Evolutionary conservation across 2,113 vertebrate genomes (phyloP), one percentile per base, ranked within the genome.

Genomic region (Amia ocellicauda): DNA sequence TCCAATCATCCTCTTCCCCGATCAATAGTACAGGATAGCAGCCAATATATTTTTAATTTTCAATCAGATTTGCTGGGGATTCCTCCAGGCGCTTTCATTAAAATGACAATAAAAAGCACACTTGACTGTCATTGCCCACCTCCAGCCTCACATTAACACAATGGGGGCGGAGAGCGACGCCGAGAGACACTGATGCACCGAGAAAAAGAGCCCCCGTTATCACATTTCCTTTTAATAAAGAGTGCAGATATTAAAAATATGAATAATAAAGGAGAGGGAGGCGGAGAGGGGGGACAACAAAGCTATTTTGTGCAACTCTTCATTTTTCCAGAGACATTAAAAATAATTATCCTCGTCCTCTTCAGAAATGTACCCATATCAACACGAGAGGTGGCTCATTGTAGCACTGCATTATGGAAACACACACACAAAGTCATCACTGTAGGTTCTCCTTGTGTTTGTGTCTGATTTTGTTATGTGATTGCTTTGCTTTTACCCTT

Each of bases 1-100:
- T 78, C 72, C 78, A 72, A 77, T 65, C 1, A 49, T 62, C 74
- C 43, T 64, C 75, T 74, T 77, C 81, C 67, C 71, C 69, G 77
- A 76, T 83, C 80, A 79, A 79, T 80, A 80, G 69, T 62, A 71
- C 51, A 27, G 70, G 58, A 70, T 75, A 62, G 59, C 53, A 69
- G 69, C 70, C 66, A 69, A 76, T 71, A 74, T 63, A 49, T 71
- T 71, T 74, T 74, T 81, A 74, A 84, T 83, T 83, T 83, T 83
- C 82, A 85, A 87, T 86, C 81, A 84, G 85, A 40, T 80, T 80
- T 80, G 73, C 60, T 74, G 31, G 74, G 72, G 74, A 77, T 81
- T 73, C 84, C 85, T 81, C 83, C 80, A 78, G 84, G 83, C 81
- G 42, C 76, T 85, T 82, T 43, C 68, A 68, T 73, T 83, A 83